A percentile compares a stretch with the other conserved stretches of the same genome.
phyloP scores from a whole-genome alignment of 2,888 invertebrate species.

The Osmoderma eremita region DNA sequence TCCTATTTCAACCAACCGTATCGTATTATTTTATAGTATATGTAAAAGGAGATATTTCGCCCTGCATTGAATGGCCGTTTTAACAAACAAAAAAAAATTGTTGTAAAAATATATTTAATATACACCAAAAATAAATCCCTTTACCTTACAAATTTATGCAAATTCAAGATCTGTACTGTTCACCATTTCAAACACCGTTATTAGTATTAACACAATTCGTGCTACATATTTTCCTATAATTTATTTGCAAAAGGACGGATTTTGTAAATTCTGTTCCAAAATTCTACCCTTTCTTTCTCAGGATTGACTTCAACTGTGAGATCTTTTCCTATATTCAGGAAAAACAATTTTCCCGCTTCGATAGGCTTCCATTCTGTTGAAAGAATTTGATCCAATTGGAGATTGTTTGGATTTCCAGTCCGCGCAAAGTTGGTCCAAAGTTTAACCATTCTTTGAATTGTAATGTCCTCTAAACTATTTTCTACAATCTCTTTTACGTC shows the following conservation, averaged over 20 bases:
- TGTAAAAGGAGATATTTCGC: too few species aligned
- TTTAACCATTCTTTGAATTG: constrained; percentile 50
- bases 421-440: constrained; percentile 57
- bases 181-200: too few species aligned
- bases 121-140: too few species aligned
- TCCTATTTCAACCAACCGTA: too few species aligned
- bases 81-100: too few species aligned
- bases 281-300: constrained; percentile 47
- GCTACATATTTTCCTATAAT: too few species aligned
- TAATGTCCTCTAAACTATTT: constrained; percentile 52
- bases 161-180: too few species aligned
- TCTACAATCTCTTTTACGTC: constrained; percentile 45
- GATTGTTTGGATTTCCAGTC: constrained; percentile 46
- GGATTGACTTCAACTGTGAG: constrained; percentile 43
- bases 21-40: too few species aligned
- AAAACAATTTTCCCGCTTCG: constrained; percentile 44
- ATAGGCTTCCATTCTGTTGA: constrained; percentile 48
- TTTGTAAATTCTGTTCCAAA: constrained; percentile 48
- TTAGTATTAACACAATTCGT: too few species aligned
- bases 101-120: too few species aligned
- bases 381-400: constrained; percentile 40
- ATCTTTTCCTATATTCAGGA: constrained; percentile 47
- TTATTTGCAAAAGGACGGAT: not conserved
- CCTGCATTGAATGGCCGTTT: too few species aligned
- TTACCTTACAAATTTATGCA: too few species aligned